Conservation (phyloP, 1,140 invertebrate genomes). For the Ostrea edulis region DNA sequence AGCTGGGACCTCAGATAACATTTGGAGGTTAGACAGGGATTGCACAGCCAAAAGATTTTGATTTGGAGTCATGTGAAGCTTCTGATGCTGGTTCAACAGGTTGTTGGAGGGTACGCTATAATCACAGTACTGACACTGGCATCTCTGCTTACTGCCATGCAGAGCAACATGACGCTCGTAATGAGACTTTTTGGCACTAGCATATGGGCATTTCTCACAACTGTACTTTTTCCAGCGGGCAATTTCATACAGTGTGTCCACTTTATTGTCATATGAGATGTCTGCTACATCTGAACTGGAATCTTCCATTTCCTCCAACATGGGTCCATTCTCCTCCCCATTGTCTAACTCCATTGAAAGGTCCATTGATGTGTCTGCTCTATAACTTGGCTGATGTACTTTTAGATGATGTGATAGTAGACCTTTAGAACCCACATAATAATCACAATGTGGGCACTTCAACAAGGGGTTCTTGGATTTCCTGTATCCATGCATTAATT, state of each 20-base stretch:
- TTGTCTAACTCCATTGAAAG: conserved; percentile 53
- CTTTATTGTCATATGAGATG: conserved; percentile 64
- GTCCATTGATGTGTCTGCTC: conserved; percentile 59
- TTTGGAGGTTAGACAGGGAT: conserved; percentile 75
- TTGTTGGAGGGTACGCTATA: conserved; percentile 87
- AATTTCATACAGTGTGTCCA: conserved; percentile 74
- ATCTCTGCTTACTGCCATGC: conserved; percentile 91
- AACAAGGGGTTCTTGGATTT: conserved; percentile 81
- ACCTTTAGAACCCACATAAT: conserved; percentile 88
- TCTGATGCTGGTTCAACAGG: conserved; percentile 75
- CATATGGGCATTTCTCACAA: conserved; percentile 89
- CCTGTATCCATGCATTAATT: conserved; percentile 88
- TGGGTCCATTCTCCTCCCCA: conserved; percentile 47
- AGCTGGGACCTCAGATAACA: conserved; percentile 75
- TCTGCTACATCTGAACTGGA: conserved; percentile 60
- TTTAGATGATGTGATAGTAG: conserved; percentile 90
- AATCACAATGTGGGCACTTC: conserved; percentile 91
- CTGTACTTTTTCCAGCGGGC: conserved; percentile 75
- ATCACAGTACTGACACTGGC: conserved; percentile 91
- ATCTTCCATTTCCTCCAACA: conserved; percentile 57
- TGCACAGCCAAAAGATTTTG: conserved; percentile 77
- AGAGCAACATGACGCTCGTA: conserved; percentile 90
- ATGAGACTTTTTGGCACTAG: conserved; percentile 91
- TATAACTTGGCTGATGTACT: conserved; percentile 82
- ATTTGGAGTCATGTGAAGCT: conserved; percentile 76